Base-by-base conservation (phyloP, 1,140 invertebrate genomes). In the Dendrolimus punctatus region DNA sequence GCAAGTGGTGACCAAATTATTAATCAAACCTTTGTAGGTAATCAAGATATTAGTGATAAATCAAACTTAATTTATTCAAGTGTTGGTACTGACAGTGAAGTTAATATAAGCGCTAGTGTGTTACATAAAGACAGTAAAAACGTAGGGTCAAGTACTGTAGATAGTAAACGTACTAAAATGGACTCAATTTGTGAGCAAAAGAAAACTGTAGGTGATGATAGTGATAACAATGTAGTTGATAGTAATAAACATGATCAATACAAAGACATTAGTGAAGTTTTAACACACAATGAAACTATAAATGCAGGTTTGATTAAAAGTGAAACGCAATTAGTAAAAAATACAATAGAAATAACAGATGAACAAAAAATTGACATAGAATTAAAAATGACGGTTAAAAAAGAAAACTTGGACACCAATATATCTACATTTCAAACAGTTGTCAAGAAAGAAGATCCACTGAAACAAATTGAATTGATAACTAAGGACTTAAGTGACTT, bases 401-500 rank as follows among this genome's bases (percentile, higher is more conserved):
- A 55, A 39, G 69, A 76, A 57, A 49, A 50, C 49, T 57, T 36
- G 37, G 46, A 52, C 48, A 65, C 71, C 71, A 80, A 80, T 73
- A 73, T 69, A 69, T 67, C 67, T 58, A 55, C 45, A 23, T 57
- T 51, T 40, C 40, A 37, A 39, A 49, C 55, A 39, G 46, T 53
- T 38, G 50, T 58, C 6, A 64, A 62, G 47, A 61, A 69, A 38
- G 57, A 63, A 49, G 73, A 64, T 42, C 69, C 75, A 2, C 71
- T 77, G 49, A 81, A 75, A 64, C 65, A 78, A 48, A 75, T 85
- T 46, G 72, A 73, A 60, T 73, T 68, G 4, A 68, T 81, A 8
- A 77, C 73, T 23, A 70, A 78, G 53, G 71, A 79, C 45, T 54
- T 84, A 42, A 73, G 73, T 39, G 71, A 76, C 53, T 55, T 86